Evolutionary conservation across 2,888 invertebrate genomes (phyloP), one percentile per base, ranked within the genome.

Genomic region (Eurytoma adleriae): DNA sequence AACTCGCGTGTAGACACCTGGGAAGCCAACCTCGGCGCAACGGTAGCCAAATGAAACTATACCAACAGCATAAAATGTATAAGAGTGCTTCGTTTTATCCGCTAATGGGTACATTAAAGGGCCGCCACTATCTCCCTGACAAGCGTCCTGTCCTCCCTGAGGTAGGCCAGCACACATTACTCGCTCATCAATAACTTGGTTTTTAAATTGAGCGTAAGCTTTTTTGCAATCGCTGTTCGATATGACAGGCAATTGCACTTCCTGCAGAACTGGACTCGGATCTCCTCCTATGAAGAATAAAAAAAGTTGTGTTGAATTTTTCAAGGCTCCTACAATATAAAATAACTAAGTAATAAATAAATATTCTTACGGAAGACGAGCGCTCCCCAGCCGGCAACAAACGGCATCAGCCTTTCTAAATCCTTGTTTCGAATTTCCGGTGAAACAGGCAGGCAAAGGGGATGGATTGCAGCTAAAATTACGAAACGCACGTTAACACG

Each of bases 321-420:
- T 3, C 40, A 40, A 40, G 40, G 4, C 40, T 40, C 7, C 5
- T 40, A 4, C 1, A 40, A 3, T 40, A 40, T 7, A 2, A 40
- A 7, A 40, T 40, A 7, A 4, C 30, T 30, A 30, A 30, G 30
- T 61, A 14, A 10, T 27, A 52, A 16, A 16, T 12, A 71, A 56
- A 76, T 71, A 71, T 83, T 81, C 95, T 94, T 92, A 96, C 96
- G 93, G 89, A 93, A 95, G 83, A 91, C 89, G 0, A 93, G 91
- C 12, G 95, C 92, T 16, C 97, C 97, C 96, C 97, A 97, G 24
- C 97, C 97, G 30, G 96, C 96, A 4, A 97, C 93, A 86, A 95
- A 94, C 0, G 96, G 95, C 82, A 91, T 92, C 79, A 92, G 92
- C 84, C 92, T 92, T 27, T 92, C 93, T 85, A 93, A 95, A 16